These are phyloP conservation scores for Enteromius trimaculatus DNA, from an alignment of 2,797 vertebrate species.

Conservation along the genomic window DNA sequence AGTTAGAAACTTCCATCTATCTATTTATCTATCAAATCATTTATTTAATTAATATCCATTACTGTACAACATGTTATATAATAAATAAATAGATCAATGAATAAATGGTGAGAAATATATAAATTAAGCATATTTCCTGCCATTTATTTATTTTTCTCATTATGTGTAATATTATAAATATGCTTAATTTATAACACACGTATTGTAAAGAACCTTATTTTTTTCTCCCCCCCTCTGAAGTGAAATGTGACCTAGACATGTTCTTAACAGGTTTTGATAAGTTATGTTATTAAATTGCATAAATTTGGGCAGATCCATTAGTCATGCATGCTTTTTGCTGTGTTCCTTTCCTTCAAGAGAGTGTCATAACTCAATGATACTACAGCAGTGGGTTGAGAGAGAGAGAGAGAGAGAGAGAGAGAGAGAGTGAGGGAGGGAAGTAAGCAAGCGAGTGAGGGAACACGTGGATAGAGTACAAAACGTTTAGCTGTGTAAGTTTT, in stretches of 20 bases:
- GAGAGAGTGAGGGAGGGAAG: conserved; percentile 49
- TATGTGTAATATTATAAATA: not conserved
- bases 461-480: conserved; percentile 55
- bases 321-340: not conserved
- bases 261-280: not conserved
- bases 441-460: not conserved
- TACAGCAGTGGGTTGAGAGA: not conserved
- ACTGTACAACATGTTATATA: no score
- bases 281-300: not conserved
- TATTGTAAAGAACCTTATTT: not conserved
- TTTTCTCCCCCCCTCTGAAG: not conserved
- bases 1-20: no score
- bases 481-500: conserved; percentile 65
- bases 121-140: no score
- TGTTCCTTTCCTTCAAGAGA: not conserved
- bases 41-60: no score
- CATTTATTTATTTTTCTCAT: no score
- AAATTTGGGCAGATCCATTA: not conserved
- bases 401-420: conserved; percentile 48
- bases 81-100: no score
- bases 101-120: no score
- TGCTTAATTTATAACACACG: not conserved
- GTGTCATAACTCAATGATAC: not conserved
- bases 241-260: not conserved
- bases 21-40: no score